Conservation (phyloP, 2,888 invertebrate species). For the Bombyx huttoni region DNA sequence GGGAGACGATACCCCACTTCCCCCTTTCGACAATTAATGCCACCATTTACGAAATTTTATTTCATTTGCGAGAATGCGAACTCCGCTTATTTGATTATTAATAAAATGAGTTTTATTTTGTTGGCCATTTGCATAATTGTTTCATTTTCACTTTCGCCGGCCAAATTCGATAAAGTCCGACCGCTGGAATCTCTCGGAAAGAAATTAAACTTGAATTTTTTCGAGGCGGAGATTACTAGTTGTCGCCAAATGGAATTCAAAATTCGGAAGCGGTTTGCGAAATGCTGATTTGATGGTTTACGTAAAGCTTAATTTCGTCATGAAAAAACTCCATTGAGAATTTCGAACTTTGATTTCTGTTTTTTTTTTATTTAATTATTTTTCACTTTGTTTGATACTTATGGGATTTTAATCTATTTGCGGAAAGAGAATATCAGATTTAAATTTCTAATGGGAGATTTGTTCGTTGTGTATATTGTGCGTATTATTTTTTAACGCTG, state of each 20-base stretch:
- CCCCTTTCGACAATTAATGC: constrained; percentile 53
- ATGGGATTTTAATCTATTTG: too few species aligned
- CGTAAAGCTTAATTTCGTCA: neutral
- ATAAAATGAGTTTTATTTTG: constrained; percentile 69
- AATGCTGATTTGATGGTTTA: constrained; percentile 6
- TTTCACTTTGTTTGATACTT: too few species aligned
- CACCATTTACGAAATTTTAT: constrained; percentile 63
- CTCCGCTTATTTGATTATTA: constrained; percentile 65
- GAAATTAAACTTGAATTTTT: constrained; percentile 48
- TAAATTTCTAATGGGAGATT: too few species aligned
- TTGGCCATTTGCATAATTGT: constrained; percentile 65
- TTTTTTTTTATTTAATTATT: too few species aligned
- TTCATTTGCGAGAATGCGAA: constrained; percentile 53
- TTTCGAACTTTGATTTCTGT: neutral
- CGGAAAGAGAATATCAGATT: neutral
- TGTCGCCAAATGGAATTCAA: constrained; percentile 22
- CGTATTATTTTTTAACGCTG: too few species aligned
- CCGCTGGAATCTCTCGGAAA: constrained; percentile 42
- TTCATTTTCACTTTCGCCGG: constrained; percentile 55
- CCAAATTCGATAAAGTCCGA: constrained; percentile 46
- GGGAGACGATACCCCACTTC: constrained; percentile 16
- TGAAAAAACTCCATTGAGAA: neutral
- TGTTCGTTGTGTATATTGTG: too few species aligned
- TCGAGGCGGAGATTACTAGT: constrained; percentile 27
- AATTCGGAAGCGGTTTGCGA: constrained; percentile 14